Conservation (phyloP, 2,797 vertebrate species). For the Manis crassicaudata region DNA sequence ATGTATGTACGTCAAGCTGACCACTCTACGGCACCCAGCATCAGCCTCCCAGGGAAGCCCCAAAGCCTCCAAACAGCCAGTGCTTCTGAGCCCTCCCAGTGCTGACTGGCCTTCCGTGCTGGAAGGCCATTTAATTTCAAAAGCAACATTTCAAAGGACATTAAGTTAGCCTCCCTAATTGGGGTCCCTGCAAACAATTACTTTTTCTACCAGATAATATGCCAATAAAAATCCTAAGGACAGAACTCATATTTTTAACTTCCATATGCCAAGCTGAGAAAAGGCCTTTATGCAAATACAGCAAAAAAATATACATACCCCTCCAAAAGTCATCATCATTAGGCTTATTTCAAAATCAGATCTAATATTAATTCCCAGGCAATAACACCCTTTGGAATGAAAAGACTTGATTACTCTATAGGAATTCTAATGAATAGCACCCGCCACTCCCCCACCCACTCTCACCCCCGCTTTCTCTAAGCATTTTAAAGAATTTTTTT, state of each 20-base stretch:
- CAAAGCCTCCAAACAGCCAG: neutral
- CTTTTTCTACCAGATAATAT: neutral
- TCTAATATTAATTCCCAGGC: conserved; percentile 79
- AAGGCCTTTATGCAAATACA: conserved; percentile 66
- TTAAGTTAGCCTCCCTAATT: neutral
- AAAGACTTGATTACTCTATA: conserved; percentile 73
- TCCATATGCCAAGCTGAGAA: conserved; percentile 44
- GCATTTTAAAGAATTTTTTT: neutral
- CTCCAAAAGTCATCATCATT: conserved; percentile 74
- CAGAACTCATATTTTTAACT: conserved; percentile 60
- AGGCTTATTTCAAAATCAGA: conserved; percentile 79
- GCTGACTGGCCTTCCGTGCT: rapidly evolving
- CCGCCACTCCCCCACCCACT: neutral
- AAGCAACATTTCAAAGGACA: neutral
- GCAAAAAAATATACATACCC: conserved; percentile 50
- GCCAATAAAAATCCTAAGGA: conserved; percentile 5
- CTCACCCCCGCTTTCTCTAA: neutral
- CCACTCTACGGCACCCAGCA: rapidly evolving
- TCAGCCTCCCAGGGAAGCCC: neutral
- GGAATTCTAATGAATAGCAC: conserved; percentile 55
- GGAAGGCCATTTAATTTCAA: neutral
- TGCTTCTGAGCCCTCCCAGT: rapidly evolving
- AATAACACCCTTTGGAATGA: conserved; percentile 65
- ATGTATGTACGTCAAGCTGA: rapidly evolving
- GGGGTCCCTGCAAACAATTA: neutral